Evolutionary conservation across 2,888 invertebrate genomes (phyloP).

Genomic region (Orthosia gothica): DNA sequence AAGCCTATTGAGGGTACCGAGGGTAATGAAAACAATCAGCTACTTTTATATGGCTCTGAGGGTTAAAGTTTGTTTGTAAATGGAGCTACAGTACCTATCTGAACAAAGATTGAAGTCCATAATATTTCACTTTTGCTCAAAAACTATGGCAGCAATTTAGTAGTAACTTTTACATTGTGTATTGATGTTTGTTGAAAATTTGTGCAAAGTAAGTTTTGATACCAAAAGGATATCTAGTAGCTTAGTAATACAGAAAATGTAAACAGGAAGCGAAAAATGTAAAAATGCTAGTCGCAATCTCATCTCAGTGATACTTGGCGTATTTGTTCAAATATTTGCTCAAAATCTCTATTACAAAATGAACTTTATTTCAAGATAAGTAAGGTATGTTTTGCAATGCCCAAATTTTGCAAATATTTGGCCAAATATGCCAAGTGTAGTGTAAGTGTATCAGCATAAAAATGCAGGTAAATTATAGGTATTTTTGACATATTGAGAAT

Average conservation of each 20-base stretch:
- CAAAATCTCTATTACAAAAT: no score
- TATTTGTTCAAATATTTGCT: no score
- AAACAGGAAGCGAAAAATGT: not conserved
- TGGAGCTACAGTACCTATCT: no score
- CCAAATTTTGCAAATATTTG: no score
- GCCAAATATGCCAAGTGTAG: no score
- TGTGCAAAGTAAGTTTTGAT: not conserved
- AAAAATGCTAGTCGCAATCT: not conserved
- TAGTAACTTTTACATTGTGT: not conserved
- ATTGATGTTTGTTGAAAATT: not conserved
- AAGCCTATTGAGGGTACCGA: not conserved
- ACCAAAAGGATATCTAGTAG: not conserved
- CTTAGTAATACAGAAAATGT: not conserved
- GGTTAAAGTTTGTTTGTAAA: not conserved
- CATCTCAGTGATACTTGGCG: not conserved
- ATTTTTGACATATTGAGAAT: not conserved
- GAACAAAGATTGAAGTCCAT: not conserved
- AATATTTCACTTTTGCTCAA: constrained; percentile 15
- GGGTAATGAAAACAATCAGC: not conserved
- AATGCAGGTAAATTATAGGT: no score
- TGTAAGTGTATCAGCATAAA: no score
- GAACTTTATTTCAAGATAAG: no score
- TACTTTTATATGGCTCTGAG: not conserved
- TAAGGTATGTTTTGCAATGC: no score
- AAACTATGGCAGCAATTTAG: not conserved